Evolutionary conservation across 2,113 vertebrate species (phyloP).

Genomic region (Etia nguti): DNA sequence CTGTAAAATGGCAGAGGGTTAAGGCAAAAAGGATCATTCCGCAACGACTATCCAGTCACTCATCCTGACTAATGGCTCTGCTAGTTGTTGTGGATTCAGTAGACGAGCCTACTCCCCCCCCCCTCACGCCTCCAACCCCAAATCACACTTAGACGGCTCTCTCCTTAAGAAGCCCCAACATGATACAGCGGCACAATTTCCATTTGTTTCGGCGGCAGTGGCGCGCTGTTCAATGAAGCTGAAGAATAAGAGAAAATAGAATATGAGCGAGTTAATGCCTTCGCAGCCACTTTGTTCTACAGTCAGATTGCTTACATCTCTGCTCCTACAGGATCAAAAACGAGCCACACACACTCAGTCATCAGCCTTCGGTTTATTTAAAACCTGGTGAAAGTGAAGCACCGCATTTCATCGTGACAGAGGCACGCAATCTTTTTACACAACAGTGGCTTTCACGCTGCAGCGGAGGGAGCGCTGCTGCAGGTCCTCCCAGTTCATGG

Average conservation of each 20-base stretch:
- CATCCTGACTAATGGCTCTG: slow-evolving; percentile 50
- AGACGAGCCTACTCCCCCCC: background rate
- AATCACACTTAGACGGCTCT: background rate
- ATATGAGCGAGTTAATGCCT: background rate
- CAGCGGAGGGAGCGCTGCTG: background rate
- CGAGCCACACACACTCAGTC: background rate
- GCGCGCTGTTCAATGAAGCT: background rate
- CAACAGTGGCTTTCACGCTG: background rate
- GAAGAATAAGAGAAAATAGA: background rate
- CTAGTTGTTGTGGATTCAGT: slow-evolving; percentile 23
- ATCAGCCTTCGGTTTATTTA: slow-evolving; percentile 58
- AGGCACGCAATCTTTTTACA: slow-evolving; percentile 28
- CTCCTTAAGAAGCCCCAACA: background rate
- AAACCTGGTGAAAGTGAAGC: slow-evolving; percentile 46
- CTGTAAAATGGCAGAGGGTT: slow-evolving; percentile 66
- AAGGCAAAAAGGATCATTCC: slow-evolving; percentile 59
- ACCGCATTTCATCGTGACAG: slow-evolving; percentile 10
- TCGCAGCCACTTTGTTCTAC: background rate
- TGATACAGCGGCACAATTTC: background rate
- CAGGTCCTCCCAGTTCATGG: background rate
- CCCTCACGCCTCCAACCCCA: background rate
- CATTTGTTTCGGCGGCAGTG: background rate
- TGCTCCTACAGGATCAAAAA: background rate
- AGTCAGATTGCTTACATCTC: background rate
- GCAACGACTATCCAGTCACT: slow-evolving; percentile 37